A percentile compares a stretch with the other conserved stretches of the same genome.
These are phyloP conservation scores for Tuberolachnus salignus DNA, from an alignment of 2,888 invertebrate species.

Conservation along the genomic window DNA sequence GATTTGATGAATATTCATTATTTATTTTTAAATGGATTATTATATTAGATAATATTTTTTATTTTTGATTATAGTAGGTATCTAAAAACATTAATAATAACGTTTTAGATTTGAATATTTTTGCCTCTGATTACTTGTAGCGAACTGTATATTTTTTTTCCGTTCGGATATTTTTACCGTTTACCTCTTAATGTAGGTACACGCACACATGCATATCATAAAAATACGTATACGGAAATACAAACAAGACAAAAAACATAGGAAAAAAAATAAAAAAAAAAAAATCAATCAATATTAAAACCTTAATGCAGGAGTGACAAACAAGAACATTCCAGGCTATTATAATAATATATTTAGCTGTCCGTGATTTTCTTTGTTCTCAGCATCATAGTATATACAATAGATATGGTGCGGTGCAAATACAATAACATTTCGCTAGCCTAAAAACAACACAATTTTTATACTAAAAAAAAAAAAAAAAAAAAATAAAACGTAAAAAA, in stretches of 20 bases:
- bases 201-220: background rate
- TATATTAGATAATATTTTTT: too few species aligned
- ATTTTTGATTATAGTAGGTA: too few species aligned
- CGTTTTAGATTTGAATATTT: too few species aligned
- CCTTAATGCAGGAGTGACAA: slow-evolving; percentile 42
- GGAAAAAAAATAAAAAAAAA: slow-evolving; percentile 20
- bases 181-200: background rate
- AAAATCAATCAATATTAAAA: slow-evolving; percentile 42
- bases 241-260: background rate
- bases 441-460: slow-evolving; percentile 65
- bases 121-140: too few species aligned
- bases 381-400: slow-evolving; percentile 66
- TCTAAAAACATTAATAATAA: too few species aligned
- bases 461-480: slow-evolving; percentile 57
- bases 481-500: slow-evolving; percentile 58
- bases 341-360: slow-evolving; percentile 35
- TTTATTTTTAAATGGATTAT: too few species aligned
- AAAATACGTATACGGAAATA: background rate
- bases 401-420: slow-evolving; percentile 80
- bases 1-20: too few species aligned
- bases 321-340: slow-evolving; percentile 43
- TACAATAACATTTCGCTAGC: slow-evolving; percentile 77
- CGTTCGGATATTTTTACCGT: too few species aligned
- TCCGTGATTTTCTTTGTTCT: slow-evolving; percentile 39
- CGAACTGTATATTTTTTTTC: too few species aligned